These are phyloP conservation scores for Mormyrus lacerda DNA, from an alignment of 2,113 vertebrate genomes.

Conservation along the genomic window DNA sequence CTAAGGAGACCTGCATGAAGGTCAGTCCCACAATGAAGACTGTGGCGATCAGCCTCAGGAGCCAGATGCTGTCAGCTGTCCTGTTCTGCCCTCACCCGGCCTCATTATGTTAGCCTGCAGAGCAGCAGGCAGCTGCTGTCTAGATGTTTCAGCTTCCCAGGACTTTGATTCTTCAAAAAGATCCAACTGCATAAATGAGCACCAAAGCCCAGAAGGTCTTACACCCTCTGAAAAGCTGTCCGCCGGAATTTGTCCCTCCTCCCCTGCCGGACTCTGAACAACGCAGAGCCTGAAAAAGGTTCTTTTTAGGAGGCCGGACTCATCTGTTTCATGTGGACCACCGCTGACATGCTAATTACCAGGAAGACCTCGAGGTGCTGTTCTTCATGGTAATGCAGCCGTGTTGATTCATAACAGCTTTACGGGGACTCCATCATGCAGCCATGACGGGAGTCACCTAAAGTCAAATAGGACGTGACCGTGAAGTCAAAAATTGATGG, in stretches of 20 bases:
- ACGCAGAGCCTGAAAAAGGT: not conserved
- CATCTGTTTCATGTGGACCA: not conserved
- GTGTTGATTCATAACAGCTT: not conserved
- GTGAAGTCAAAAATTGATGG: not conserved
- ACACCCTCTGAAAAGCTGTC: not conserved
- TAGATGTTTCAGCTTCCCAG: not conserved
- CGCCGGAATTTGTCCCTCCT: not conserved
- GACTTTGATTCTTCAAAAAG: not conserved
- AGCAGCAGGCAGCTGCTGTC: not conserved
- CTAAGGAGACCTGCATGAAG: not conserved
- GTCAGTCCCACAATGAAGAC: not conserved
- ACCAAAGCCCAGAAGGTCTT: not conserved
- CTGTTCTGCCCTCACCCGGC: not conserved
- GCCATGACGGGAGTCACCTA: not conserved
- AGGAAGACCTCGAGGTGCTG: slow-evolving; percentile 1
- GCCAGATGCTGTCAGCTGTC: not conserved
- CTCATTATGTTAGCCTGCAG: not conserved
- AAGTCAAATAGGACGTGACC: not conserved
- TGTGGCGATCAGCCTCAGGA: not conserved
- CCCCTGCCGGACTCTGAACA: not conserved
- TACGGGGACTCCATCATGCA: not conserved
- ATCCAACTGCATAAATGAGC: not conserved
- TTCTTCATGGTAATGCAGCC: not conserved
- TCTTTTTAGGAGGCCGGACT: not conserved
- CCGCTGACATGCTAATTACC: slow-evolving; percentile 5